Conservation (phyloP, 1,140 invertebrate species). For the Ectropis grisescens region DNA sequence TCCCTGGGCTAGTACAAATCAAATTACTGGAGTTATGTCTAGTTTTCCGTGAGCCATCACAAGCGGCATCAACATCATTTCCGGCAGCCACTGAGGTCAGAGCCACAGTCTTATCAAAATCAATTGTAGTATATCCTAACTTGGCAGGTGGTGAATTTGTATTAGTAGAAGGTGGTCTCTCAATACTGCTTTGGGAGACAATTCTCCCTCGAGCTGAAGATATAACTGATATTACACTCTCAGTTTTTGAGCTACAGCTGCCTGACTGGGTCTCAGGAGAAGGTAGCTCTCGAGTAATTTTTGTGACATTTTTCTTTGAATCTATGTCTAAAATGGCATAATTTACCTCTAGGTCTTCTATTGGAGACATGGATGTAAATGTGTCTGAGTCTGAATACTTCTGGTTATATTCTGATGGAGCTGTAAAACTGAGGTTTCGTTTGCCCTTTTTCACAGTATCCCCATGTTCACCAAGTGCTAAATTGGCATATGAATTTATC, state of each 20-base stretch:
- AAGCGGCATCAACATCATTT: constrained; percentile 43
- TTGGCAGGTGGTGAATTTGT: constrained; percentile 52
- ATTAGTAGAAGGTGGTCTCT: constrained; percentile 23
- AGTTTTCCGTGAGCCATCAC: constrained; percentile 49
- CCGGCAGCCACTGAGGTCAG: constrained; percentile 73
- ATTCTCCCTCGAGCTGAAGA: constrained; percentile 30
- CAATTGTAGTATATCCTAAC: constrained; percentile 92
- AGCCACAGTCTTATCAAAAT: constrained; percentile 93
- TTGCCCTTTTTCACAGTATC: constrained; percentile 37
- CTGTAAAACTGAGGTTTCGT: constrained; percentile 21
- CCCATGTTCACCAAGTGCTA: constrained; percentile 73
- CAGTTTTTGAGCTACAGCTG: constrained; percentile 43
- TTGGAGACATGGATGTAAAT: constrained; percentile 59
- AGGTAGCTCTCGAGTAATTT: constrained; percentile 25
- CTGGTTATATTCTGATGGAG: constrained; percentile 34
- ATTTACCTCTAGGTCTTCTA: constrained; percentile 75
- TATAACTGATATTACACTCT: constrained; percentile 31
- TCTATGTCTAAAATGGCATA: constrained; percentile 85
- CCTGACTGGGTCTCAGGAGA: constrained; percentile 48
- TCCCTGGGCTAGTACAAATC: constrained; percentile 29
- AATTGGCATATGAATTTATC: constrained; percentile 73
- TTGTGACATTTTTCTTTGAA: constrained; percentile 34
- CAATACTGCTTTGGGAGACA: constrained; percentile 46
- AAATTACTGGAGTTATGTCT: constrained; percentile 54
- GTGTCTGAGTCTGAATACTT: constrained; percentile 60